Conservation (phyloP, 2,888 invertebrate species). For the Parascotia fuliginaria region DNA sequence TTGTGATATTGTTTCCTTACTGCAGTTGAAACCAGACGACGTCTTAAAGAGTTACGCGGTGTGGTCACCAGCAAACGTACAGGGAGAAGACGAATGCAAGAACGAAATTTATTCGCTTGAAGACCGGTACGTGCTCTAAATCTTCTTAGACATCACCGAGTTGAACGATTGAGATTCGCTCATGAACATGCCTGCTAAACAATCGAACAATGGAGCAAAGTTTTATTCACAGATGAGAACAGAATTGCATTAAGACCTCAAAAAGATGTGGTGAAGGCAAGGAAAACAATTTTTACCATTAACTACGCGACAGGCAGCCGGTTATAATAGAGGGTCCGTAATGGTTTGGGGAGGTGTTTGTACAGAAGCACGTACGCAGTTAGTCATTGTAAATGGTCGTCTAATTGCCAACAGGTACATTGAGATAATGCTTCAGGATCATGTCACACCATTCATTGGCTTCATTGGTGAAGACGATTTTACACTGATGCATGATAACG, state of each 20-base stretch:
- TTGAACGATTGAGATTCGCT: too few species aligned
- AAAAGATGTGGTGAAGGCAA: neutral
- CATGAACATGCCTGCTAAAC: too few species aligned
- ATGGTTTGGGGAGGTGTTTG: slow-evolving; percentile 17
- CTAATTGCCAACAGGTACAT: slow-evolving; percentile 1
- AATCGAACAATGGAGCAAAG: too few species aligned
- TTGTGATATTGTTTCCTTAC: too few species aligned
- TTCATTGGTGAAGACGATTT: neutral
- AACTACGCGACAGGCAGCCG: neutral
- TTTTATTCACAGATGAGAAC: neutral
- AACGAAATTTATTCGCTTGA: too few species aligned
- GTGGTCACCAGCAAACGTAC: too few species aligned
- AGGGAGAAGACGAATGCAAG: too few species aligned
- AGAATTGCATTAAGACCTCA: neutral
- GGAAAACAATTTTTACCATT: neutral
- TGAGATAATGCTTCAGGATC: slow-evolving; percentile 5
- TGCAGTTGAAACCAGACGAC: too few species aligned
- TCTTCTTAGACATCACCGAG: too few species aligned
- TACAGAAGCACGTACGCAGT: slow-evolving; percentile 16
- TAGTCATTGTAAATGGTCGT: too few species aligned
- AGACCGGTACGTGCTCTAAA: too few species aligned
- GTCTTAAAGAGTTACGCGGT: too few species aligned
- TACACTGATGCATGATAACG: neutral
- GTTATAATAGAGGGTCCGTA: slow-evolving; percentile 3
- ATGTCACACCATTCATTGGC: neutral